Evolutionary conservation across 2,113 vertebrate genomes (phyloP), one percentile per base, ranked within the genome.

Genomic region (Phasianus colchicus): DNA sequence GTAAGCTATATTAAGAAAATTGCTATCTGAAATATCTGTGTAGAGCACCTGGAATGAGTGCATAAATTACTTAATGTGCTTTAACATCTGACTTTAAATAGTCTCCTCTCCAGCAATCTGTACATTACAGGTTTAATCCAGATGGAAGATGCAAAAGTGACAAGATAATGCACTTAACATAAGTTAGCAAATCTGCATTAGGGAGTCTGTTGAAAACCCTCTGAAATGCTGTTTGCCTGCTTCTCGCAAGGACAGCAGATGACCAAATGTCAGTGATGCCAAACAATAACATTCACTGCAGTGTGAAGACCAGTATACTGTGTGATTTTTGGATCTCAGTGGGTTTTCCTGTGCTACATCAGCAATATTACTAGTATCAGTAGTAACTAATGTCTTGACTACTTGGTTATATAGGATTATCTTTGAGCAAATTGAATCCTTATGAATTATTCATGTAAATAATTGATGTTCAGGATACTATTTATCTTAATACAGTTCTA

Each of bases 51-150:
- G 67, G 54, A 18, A 75, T 54, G 34, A 90, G 75, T 27, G 50
- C 7, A 0, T 73, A 86, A 92, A 92, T 77, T 90, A 70, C 52
- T 81, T 86, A 83, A 86, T 90, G 71, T 70, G 34, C 70, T 14
- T 85, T 80, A 77, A 54, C 58, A 78, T 34, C 71, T 77, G 76
- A 94, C 73, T 90, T 86, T 82, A 79, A 92, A 89, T 70, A 85
- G 71, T 88, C 79, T 96, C 12, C 81, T 89, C 63, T 84, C 1
- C 2, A 91, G 64, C 71, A 83, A 47, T 74, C 79, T 95, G 29
- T 73, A 40, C 32, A 77, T 91, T 50, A 43, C 47, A 83, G 91
- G 82, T 72, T 83, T 52, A 63, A 75, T 73, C 57, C 40, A 22
- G 27, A 7, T 0, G 9, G 54, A 73, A 87, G 63, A 29, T 52